Base-by-base conservation (phyloP, 2,113 vertebrate genomes). In the Gobius niger region DNA sequence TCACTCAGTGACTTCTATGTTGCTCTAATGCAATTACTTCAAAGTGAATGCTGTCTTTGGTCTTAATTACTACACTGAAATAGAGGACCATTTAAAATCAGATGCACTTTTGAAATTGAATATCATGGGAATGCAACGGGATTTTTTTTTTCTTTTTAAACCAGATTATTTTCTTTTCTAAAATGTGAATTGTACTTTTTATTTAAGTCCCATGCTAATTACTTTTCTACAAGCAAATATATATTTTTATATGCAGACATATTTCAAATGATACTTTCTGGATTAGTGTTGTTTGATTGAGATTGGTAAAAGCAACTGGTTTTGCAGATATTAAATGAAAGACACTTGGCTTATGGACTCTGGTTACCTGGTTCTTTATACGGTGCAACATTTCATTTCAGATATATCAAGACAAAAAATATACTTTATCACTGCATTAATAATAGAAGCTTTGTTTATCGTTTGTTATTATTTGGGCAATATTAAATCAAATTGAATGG, bases 241-340 rank as follows among this genome's bases (percentile, higher is more conserved):
- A 90, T 95, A 93, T 95, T 95, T 94, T 93, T 92, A 88, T 96
- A 95, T 94, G 91, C 87, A 86, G 93, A 95, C 92, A 89, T 34
- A 34, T 34, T 91, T 82, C 63, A 80, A 86, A 85, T 77, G 82
- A 93, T 84, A 80, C 89, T 85, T 92, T 90, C 85, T 88, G 40
- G 73, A 76, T 73, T 63, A 16, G 63, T 64, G 75, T 78, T 59
- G n/a, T 85, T 71, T 75, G 86, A 88, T 71, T 62, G 51, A 68
- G 70, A 68, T 73, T 42, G 51, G 80, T 76, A 64, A 78, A 94
- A 95, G 95, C 95, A 97, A 93, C 95, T 96, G 96, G 95, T 96
- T 96, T 98, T 96, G 95, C 95, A 92, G 92, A 94, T 70, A 65
- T 88, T 91, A 61, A 90, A 86, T 82, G 76, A 81, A 67, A 85